Evolutionary conservation across 1,140 invertebrate genomes (phyloP).

Genomic region (Propsilocerus akamusi): DNA sequence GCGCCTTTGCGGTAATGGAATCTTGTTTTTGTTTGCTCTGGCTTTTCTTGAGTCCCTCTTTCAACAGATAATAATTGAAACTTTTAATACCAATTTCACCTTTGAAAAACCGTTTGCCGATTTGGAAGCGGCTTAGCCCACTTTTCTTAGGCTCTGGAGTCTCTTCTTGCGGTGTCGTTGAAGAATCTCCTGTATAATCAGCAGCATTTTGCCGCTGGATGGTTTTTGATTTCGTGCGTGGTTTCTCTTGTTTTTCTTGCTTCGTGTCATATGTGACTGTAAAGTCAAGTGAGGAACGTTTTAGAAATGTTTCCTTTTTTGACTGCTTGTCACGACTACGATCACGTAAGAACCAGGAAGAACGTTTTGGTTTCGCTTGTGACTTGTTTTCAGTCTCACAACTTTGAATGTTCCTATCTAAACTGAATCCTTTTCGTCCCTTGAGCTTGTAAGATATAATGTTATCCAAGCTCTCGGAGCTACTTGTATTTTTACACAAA

Average conservation of each 20-base stretch:
- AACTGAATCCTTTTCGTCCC: neutral
- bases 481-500: neutral
- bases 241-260: neutral
- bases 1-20: neutral
- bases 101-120: slow-evolving; percentile 18
- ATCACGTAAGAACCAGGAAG: neutral
- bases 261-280: neutral
- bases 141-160: slow-evolving; percentile 5
- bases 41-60: slow-evolving; percentile 19
- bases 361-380: neutral
- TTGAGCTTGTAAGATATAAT: neutral
- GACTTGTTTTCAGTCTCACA: neutral
- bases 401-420: neutral
- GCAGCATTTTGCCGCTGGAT: slow-evolving; percentile 3
- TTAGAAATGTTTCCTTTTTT: neutral
- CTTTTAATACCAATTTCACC: slow-evolving; percentile 25
- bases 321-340: neutral
- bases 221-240: neutral
- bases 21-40: neutral
- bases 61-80: slow-evolving; percentile 23
- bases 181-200: slow-evolving; percentile 2
- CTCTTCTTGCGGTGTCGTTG: neutral
- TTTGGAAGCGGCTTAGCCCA: slow-evolving; percentile 15
- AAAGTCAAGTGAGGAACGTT: neutral
- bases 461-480: neutral